Evolutionary conservation across 2,888 invertebrate species (phyloP).

Genomic region (Drepanosiphum platanoidis): DNA sequence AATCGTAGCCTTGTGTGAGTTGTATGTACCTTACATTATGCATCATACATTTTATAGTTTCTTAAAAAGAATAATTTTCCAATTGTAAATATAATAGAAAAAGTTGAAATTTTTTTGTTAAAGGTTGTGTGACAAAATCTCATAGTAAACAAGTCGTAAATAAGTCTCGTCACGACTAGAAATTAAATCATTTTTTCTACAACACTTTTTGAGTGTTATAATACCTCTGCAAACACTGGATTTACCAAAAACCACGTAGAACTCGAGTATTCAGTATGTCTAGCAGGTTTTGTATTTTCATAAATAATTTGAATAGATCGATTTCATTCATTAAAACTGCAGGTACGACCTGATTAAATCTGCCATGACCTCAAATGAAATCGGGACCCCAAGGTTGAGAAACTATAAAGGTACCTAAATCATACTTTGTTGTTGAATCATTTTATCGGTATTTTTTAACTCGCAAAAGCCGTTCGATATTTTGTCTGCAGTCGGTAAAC

Average conservation of each 20-base stretch:
- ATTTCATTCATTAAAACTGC: neutral
- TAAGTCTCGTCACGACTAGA: neutral
- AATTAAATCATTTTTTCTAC: neutral
- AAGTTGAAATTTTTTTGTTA: no score
- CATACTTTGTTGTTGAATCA: neutral
- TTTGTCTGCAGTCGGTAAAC: neutral
- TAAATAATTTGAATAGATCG: neutral
- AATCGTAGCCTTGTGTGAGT: no score
- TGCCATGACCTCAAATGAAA: neutral
- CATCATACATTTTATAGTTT: no score
- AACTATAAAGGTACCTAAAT: neutral
- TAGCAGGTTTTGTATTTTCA: neutral
- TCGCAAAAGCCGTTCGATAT: neutral
- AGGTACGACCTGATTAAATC: neutral
- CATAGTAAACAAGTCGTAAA: no score
- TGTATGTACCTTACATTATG: no score
- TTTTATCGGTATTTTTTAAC: neutral
- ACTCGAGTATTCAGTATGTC: no score
- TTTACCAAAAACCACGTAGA: no score
- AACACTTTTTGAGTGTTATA: no score
- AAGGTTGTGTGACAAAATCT: no score
- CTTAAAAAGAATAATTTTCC: no score
- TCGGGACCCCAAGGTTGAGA: neutral
- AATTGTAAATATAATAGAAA: no score
- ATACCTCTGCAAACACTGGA: no score